A percentile compares a stretch with the other conserved stretches of the same genome.
Conservation (phyloP, 2,113 vertebrate species). For the Micromys minutus region DNA sequence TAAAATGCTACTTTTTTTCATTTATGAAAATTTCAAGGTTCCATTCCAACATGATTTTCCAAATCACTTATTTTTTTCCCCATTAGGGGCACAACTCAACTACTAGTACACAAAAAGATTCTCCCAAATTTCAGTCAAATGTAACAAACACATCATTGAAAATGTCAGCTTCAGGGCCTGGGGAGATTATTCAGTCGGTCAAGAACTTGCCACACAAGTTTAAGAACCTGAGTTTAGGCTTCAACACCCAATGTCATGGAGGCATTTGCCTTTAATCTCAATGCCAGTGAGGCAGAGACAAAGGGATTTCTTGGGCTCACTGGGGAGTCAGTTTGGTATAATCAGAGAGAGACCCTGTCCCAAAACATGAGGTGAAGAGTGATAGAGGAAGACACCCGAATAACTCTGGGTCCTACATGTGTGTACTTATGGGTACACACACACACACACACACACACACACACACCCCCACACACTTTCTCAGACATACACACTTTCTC, state of each 20-base stretch:
- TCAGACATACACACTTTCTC: too few relatives aligned
- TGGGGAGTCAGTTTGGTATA: neutral
- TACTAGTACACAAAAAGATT: neutral
- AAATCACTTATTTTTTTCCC: neutral
- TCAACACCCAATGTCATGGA: neutral
- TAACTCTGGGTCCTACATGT: neutral
- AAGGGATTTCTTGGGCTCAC: neutral
- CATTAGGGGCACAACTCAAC: neutral
- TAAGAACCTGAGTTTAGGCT: neutral
- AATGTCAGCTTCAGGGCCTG: neutral
- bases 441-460: neutral
- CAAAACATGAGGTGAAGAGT: neutral
- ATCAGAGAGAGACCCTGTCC: neutral
- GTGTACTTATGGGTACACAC: neutral
- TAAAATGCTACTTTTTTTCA: neutral
- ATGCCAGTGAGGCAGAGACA: neutral
- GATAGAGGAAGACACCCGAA: neutral
- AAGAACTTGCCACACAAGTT: neutral
- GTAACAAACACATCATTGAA: neutral
- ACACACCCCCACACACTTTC: too few relatives aligned
- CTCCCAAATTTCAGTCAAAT: neutral
- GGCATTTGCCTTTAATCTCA: neutral
- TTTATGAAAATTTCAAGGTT: constrained; percentile 31
- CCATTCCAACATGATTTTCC: neutral
- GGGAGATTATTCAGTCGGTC: neutral